A percentile compares a stretch with the other conserved stretches of the same genome.
phyloP scores from a whole-genome alignment of 35 echinoderm and acorn worm species.

The Strongylocentrotus purpuratus region DNA sequence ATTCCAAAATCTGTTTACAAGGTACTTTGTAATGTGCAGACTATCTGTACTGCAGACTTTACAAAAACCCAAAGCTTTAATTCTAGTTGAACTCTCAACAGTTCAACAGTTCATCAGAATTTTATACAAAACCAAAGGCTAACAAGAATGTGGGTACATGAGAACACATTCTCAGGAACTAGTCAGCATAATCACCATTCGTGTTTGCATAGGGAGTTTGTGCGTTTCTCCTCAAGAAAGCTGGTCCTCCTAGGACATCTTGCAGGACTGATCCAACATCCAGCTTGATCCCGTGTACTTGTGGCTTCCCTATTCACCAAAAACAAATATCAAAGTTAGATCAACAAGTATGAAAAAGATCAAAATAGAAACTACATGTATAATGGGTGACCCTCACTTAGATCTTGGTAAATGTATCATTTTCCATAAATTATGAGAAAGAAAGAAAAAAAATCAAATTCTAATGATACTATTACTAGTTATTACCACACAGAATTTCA shows the following conservation, averaged over 20 bases:
- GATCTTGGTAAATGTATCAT: background rate
- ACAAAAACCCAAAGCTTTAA: too few relatives aligned
- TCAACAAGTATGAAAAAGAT: background rate
- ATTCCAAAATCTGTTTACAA: too few relatives aligned
- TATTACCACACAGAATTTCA: background rate
- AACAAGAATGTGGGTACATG: too few relatives aligned
- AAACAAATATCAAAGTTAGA: background rate
- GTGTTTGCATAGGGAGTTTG: slow-evolving; percentile 5
- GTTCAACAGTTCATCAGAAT: too few relatives aligned
- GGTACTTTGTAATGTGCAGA: too few relatives aligned
- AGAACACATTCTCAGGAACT: too few relatives aligned
- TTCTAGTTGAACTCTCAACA: too few relatives aligned
- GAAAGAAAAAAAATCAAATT: too few relatives aligned
- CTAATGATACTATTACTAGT: background rate
- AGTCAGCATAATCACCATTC: background rate
- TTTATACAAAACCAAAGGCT: too few relatives aligned
- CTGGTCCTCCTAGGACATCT: slow-evolving; percentile 28
- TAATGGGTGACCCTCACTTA: background rate
- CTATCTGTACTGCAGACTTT: too few relatives aligned
- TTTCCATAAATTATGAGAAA: too few relatives aligned
- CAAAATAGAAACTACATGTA: background rate
- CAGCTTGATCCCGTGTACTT: background rate
- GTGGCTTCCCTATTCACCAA: background rate
- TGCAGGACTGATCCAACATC: background rate
- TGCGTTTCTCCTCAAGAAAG: slow-evolving; percentile 5